A percentile compares a stretch with the other conserved stretches of the same genome.
Conservation (phyloP, 2,888 invertebrate species). For the Smittia sp. region DNA sequence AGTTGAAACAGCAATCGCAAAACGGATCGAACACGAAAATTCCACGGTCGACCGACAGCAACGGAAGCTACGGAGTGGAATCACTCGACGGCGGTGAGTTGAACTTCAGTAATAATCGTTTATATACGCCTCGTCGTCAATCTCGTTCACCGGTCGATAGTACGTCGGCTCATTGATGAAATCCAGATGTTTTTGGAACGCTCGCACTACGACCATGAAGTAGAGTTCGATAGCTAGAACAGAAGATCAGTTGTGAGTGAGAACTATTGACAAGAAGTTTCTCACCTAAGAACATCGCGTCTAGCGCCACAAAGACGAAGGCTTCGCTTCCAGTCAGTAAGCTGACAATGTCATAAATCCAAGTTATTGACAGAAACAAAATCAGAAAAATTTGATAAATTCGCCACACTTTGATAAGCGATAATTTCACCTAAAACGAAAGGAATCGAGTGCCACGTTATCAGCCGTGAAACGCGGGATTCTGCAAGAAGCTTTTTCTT, state of each 20-base stretch:
- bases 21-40: conserved; percentile 56
- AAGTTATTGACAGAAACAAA: not conserved
- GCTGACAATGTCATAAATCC: conserved; percentile 6
- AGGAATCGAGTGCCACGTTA: not conserved
- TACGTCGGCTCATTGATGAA: not conserved
- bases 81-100: conserved; percentile 3
- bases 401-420: conserved; percentile 26
- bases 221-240: not conserved
- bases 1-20: conserved; percentile 67
- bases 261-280: not conserved
- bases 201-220: not conserved
- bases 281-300: not conserved
- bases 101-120: conserved; percentile 24
- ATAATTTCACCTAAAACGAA: not conserved
- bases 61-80: conserved; percentile 43
- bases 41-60: conserved; percentile 44
- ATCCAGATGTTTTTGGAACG: conserved; percentile 29
- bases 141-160: conserved; percentile 23
- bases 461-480: not conserved
- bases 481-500: not conserved
- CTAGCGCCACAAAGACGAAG: not conserved
- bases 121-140: conserved; percentile 31
- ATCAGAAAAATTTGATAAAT: conserved; percentile 25
- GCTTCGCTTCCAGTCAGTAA: not conserved
- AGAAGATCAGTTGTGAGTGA: not conserved